Conservation (phyloP, 2,113 vertebrate species). For the Microcebus ravelobensis region DNA sequence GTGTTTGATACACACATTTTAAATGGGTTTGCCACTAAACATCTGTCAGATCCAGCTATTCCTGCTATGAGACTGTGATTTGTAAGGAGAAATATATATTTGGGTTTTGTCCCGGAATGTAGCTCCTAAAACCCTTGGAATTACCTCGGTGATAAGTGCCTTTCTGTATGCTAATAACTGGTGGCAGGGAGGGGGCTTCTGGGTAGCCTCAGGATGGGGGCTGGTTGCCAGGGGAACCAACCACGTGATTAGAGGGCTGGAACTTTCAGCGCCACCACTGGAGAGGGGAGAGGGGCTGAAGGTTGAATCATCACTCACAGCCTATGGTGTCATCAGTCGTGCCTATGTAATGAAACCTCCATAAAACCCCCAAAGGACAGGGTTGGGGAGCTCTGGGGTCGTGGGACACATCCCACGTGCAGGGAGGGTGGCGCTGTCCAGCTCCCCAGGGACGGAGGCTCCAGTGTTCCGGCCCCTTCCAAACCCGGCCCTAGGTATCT, state of each 20-base stretch:
- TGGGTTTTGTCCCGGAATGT: neutral
- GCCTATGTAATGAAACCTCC: neutral
- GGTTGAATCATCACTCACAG: neutral
- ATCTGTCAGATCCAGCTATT: neutral
- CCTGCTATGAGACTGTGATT: conserved; percentile 5
- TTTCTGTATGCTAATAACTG: neutral
- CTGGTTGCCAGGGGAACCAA: neutral
- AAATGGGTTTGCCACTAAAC: neutral
- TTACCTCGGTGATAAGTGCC: neutral
- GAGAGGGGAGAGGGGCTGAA: neutral
- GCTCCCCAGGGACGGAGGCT: neutral
- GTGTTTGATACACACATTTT: too few species aligned
- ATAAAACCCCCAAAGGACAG: neutral
- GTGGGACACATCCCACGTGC: neutral
- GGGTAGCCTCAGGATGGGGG: neutral
- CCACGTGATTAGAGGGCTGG: neutral
- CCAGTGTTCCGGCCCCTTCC: too few species aligned
- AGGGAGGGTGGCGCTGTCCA: neutral
- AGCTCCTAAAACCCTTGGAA: neutral
- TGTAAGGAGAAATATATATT: neutral
- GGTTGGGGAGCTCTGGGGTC: neutral
- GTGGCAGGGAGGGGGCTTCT: neutral
- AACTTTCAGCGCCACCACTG: neutral
- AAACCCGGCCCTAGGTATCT: neutral
- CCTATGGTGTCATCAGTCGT: neutral